Conservation (phyloP, 2,113 vertebrate genomes). For the Microtus pennsylvanicus region DNA sequence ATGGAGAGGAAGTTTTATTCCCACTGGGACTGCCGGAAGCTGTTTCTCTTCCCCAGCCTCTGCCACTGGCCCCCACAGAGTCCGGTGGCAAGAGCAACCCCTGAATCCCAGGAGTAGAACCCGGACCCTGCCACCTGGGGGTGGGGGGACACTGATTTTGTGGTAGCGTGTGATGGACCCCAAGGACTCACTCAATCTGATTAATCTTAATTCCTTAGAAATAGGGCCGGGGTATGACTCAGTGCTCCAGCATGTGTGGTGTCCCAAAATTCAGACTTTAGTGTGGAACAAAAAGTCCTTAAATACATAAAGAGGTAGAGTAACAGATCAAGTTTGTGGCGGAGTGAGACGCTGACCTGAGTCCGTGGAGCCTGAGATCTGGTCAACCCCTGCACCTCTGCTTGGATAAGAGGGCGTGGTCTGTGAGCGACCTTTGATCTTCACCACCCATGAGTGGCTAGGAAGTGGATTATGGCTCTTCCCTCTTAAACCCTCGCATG, state of each 20-base stretch:
- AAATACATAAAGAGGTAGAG: not conserved
- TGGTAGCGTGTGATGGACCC: not conserved
- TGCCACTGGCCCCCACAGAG: not conserved
- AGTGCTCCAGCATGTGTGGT: not conserved
- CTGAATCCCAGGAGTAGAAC: not conserved
- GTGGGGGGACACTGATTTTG: fast-evolving
- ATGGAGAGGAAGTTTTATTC: not conserved
- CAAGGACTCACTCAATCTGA: not conserved
- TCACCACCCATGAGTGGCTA: not conserved
- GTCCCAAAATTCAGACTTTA: not conserved
- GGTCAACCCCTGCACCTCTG: fast-evolving
- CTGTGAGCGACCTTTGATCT: not conserved
- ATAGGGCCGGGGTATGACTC: not conserved
- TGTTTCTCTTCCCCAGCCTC: not conserved
- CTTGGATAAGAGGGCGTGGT: not conserved
- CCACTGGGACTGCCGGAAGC: not conserved
- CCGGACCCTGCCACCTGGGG: not conserved
- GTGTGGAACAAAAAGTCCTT: not conserved
- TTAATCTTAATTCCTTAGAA: not conserved
- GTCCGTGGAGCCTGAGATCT: not conserved
- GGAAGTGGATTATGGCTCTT: not conserved
- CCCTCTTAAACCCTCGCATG: no score
- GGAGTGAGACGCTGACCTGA: not conserved
- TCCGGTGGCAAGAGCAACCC: fast-evolving
- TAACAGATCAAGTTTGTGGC: not conserved